Percentiles rank a stretch among this genome's conserved stretches.
These are phyloP conservation scores for Thalassoma bifasciatum DNA, from an alignment of 2,113 vertebrate species.

Conservation along the genomic window DNA sequence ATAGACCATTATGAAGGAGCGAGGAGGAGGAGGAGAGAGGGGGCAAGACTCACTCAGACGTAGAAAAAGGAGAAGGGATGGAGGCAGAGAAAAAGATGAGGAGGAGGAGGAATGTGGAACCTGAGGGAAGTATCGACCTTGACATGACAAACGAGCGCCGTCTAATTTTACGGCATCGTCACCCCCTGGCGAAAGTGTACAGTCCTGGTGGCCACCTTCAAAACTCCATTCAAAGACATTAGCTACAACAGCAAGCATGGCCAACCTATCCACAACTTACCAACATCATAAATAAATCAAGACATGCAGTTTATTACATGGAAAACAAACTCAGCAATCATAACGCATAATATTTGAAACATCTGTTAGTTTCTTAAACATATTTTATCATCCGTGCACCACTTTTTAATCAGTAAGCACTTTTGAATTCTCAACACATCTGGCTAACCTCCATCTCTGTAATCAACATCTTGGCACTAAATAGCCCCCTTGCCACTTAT, in stretches of 20 bases:
- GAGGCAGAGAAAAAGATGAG: slow-evolving; percentile 52
- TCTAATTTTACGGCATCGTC: slow-evolving; percentile 69
- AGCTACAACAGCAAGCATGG: slow-evolving; percentile 27
- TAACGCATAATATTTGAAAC: slow-evolving; percentile 3
- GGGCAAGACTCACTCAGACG: slow-evolving; percentile 43
- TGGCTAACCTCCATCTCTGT: slow-evolving; percentile 28
- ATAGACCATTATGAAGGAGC: slow-evolving; percentile 43
- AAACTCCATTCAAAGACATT: slow-evolving; percentile 69
- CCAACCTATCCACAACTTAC: slow-evolving; percentile 31
- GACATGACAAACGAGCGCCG: slow-evolving; percentile 72
- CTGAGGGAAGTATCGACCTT: slow-evolving; percentile 73
- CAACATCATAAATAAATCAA: slow-evolving; percentile 30
- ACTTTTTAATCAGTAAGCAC: slow-evolving; percentile 32
- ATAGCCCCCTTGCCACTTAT: slow-evolving; percentile 11
- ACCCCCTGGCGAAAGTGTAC: slow-evolving; percentile 41
- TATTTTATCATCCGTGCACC: slow-evolving; percentile 16
- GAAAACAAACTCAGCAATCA: slow-evolving; percentile 10
- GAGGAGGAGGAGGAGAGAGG: slow-evolving; percentile 46
- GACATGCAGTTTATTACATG: slow-evolving; percentile 16
- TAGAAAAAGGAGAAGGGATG: slow-evolving; percentile 21
- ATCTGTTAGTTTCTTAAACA: slow-evolving; percentile 43
- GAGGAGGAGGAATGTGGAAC: slow-evolving; percentile 54
- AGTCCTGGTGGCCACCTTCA: slow-evolving; percentile 68
- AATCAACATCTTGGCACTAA: slow-evolving; percentile 35
- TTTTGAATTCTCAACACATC: slow-evolving; percentile 35